phyloP scores from a whole-genome alignment of 2,888 invertebrate species.

The Ectemnius lituratus region DNA sequence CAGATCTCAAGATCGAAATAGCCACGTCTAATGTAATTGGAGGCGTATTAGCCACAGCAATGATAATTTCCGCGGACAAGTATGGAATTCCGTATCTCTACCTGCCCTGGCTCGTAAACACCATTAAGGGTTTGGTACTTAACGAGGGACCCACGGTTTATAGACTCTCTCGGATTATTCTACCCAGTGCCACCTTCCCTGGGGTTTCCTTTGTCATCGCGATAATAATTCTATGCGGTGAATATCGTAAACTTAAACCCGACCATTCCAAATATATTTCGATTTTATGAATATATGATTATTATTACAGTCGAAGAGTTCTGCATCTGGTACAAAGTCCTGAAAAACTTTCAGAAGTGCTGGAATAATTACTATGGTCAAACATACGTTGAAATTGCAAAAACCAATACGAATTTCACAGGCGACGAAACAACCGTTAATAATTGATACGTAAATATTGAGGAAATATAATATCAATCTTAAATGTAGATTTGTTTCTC shows the following conservation, averaged over 20 bases:
- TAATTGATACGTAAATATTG: too few relatives aligned
- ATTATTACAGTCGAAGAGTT: slow-evolving; percentile 63
- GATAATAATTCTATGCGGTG: slow-evolving; percentile 64
- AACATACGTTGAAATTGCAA: slow-evolving; percentile 1
- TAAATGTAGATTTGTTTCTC: too few relatives aligned
- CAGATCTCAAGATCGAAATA: slow-evolving; percentile 59
- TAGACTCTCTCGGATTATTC: slow-evolving; percentile 51
- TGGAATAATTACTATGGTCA: slow-evolving; percentile 60
- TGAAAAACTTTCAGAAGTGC: slow-evolving; percentile 57
- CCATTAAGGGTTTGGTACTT: slow-evolving; percentile 63
- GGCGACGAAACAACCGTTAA: too few relatives aligned
- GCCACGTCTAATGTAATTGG: slow-evolving; percentile 57
- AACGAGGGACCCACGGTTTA: slow-evolving; percentile 65
- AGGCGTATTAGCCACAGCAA: slow-evolving; percentile 60
- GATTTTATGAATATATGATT: slow-evolving; percentile 2
- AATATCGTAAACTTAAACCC: neutral
- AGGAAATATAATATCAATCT: too few relatives aligned
- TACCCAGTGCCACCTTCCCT: slow-evolving; percentile 59
- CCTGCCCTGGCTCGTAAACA: slow-evolving; percentile 67
- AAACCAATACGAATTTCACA: too few relatives aligned
- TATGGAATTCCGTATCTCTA: slow-evolving; percentile 65
- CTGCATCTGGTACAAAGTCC: slow-evolving; percentile 65
- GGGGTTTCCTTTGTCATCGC: slow-evolving; percentile 59
- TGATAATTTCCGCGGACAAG: slow-evolving; percentile 61
- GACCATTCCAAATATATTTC: neutral